phyloP scores from a whole-genome alignment of 2,797 vertebrate genomes.

The Semaprochilodus insignis region DNA sequence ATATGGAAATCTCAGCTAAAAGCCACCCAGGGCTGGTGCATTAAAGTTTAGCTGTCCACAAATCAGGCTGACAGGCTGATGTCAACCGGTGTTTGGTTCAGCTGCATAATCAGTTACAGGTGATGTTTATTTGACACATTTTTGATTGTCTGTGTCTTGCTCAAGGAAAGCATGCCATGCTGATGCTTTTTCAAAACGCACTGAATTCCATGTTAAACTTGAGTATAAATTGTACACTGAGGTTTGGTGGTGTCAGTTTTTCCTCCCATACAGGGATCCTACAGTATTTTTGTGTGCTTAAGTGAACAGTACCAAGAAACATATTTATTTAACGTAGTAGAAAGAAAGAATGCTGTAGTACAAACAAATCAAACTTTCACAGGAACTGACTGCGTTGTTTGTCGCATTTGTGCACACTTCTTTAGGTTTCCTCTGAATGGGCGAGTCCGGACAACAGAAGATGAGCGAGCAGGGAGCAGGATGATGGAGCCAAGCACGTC shows the following conservation, averaged over 20 bases:
- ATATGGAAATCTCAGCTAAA: slow-evolving; percentile 43
- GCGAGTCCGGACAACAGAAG: slow-evolving; percentile 6
- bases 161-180: not conserved
- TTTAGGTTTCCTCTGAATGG: slow-evolving; percentile 12
- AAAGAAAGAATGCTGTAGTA: not conserved
- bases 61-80: slow-evolving; percentile 18
- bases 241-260: not conserved
- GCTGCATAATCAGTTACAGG: slow-evolving; percentile 10
- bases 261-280: not conserved
- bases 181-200: not conserved
- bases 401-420: not conserved
- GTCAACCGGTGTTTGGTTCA: slow-evolving; percentile 18
- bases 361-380: not conserved
- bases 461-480: slow-evolving; percentile 34
- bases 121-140: not conserved
- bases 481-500: slow-evolving; percentile 51
- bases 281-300: not conserved
- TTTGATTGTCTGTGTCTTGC: not conserved
- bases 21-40: slow-evolving; percentile 13
- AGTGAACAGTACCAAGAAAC: not conserved
- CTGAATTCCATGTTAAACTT: not conserved
- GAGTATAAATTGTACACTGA: not conserved
- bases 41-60: slow-evolving; percentile 24
- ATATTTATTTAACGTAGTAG: not conserved
- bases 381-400: slow-evolving; percentile 2